Percentiles rank a stretch among this genome's conserved stretches.
Conservation (phyloP, 1,140 invertebrate genomes). For the Lepidotrigona ventralis region DNA sequence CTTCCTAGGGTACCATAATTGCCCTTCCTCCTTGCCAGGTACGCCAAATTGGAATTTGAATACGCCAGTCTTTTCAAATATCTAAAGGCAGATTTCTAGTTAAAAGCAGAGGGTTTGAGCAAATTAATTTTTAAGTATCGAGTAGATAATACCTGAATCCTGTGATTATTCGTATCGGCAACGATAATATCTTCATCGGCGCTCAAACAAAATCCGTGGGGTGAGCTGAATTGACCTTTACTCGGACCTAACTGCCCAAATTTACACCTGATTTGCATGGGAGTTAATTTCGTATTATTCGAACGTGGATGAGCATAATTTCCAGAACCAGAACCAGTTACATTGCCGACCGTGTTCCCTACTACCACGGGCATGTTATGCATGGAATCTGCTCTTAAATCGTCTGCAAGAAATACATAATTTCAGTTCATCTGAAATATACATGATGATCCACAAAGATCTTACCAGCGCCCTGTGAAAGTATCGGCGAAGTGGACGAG, state of each 20-base stretch:
- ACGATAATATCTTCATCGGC: conserved; percentile 96
- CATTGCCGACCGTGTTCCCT: conserved; percentile 69
- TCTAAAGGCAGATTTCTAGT: conserved; percentile 76
- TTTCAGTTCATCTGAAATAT: background rate
- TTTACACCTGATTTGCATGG: conserved; percentile 94
- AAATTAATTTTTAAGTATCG: background rate
- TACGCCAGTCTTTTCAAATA: conserved; percentile 93
- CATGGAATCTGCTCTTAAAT: conserved; percentile 76
- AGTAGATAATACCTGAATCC: conserved; percentile 87
- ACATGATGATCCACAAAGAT: conserved; percentile 13
- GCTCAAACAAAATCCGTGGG: conserved; percentile 97
- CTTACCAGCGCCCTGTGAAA: conserved; percentile 79
- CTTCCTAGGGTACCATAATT: conserved; percentile 97
- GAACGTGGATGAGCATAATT: conserved; percentile 83
- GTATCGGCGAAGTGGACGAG: conserved; percentile 83
- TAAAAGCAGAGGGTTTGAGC: background rate
- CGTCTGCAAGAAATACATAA: conserved; percentile 64
- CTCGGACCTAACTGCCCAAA: conserved; percentile 95
- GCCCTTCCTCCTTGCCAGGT: conserved; percentile 96
- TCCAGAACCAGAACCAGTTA: conserved; percentile 73
- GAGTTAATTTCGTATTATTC: conserved; percentile 84
- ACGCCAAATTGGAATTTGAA: conserved; percentile 95
- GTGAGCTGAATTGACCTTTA: conserved; percentile 97
- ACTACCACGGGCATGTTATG: conserved; percentile 75
- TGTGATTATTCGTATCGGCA: conserved; percentile 97